These are phyloP conservation scores for Nowickia ferox DNA, from an alignment of 2,888 invertebrate species.

Conservation along the genomic window DNA sequence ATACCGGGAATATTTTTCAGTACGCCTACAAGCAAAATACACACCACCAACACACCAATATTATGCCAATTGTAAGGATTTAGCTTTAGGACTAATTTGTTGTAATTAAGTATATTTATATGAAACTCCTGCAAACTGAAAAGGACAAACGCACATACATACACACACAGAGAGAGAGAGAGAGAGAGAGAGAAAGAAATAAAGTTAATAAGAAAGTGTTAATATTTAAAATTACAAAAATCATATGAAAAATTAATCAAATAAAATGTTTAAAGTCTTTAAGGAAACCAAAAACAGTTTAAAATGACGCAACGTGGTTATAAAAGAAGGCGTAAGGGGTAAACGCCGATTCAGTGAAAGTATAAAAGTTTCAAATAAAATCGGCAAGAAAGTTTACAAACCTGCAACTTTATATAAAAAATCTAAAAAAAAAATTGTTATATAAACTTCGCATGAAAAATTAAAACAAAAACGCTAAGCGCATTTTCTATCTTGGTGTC, in stretches of 20 bases:
- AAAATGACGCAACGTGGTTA: constrained; percentile 80
- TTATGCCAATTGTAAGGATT: not conserved
- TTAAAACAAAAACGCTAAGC: constrained; percentile 47
- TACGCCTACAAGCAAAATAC: not conserved
- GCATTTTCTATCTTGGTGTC: constrained; percentile 51
- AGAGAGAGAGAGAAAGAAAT: constrained; percentile 5
- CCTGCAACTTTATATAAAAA: not conserved
- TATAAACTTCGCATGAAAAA: constrained; percentile 43
- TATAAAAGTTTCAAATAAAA: constrained; percentile 62
- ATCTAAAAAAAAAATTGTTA: constrained; percentile 30
- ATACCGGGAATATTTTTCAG: not conserved
- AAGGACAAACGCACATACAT: constrained; percentile 1
- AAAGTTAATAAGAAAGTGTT: constrained; percentile 18
- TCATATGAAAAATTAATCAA: not conserved
- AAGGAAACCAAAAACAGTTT: constrained; percentile 54
- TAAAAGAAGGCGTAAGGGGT: constrained; percentile 80
- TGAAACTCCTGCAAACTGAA: constrained; percentile 37
- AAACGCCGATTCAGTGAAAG: constrained; percentile 75
- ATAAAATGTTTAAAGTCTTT: constrained; percentile 55
- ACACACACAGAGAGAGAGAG: not conserved
- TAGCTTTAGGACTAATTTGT: not conserved
- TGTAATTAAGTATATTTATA: constrained; percentile 28
- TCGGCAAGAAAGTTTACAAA: constrained; percentile 74
- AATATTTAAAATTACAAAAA: not conserved
- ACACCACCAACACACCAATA: not conserved